Evolutionary conservation across 1,140 invertebrate genomes (phyloP), one percentile per base, ranked within the genome.

Genomic region (Solenopsis invicta): DNA sequence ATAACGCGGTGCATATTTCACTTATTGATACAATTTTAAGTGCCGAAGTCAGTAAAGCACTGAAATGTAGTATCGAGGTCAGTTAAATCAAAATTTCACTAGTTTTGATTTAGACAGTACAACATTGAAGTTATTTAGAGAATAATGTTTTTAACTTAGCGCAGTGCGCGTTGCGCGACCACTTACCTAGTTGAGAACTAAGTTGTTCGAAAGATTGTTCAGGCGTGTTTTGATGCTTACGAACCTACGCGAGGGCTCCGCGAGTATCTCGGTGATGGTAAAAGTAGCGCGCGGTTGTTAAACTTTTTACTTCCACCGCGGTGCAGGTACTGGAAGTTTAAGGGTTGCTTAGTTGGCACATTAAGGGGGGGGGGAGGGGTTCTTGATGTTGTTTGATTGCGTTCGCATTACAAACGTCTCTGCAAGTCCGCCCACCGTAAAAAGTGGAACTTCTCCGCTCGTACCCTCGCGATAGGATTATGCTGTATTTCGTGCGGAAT

Each of bases 161-260:
- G 10, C 18, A 34, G 8, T 24, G 45, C 18, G 66, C 16, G 12
- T 18, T 54, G 16, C 56, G 45, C 45, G 18, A 34, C 4, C 12
- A 66, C 12, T 12, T 29, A 4, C 24, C 9, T 41, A 29, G 64
- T 45, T 59, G 24, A 37, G 24, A 61, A 48, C 6, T 59, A 74
- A 74, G 37, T 82, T 72, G 18, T n/a, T n/a, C 37, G 3, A 74
- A 72, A 59, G 67, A 82, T 82, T 82, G 67, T 59, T 82, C 45
- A 24, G 16, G 34, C 48, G 16, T 71, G 48, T 34, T 81, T 41
- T 48, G 50, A 37, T 24, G 37, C 50, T 72, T 59, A 21, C 29
- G 8, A 24, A 66, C 29, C 41, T n/a, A 72, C 8, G 66, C 12
- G 37, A 45, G 21, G 45, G 21, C 34, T 56, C 37, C 2, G 16